Conservation (phyloP, 2,888 invertebrate species). For the Spodoptera exigua region DNA sequence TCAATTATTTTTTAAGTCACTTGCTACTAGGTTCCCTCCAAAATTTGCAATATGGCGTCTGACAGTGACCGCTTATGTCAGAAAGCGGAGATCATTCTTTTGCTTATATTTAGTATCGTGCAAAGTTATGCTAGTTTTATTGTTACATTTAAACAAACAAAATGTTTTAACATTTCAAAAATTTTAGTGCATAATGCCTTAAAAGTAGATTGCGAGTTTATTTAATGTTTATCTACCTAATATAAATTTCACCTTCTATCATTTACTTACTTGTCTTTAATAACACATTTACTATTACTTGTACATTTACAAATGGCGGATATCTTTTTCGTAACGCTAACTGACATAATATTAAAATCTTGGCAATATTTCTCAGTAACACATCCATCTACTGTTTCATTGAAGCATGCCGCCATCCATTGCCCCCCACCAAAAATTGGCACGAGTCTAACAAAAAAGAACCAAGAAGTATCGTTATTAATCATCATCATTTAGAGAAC, state of each 20-base stretch:
- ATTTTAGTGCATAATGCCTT: no score
- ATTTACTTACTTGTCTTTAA: background rate
- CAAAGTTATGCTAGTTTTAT: no score
- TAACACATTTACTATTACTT: background rate
- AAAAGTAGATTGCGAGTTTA: no score
- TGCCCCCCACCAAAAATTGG: slow-evolving; percentile 21
- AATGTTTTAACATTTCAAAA: no score
- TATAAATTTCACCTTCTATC: no score
- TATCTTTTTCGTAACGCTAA: background rate
- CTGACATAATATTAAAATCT: background rate
- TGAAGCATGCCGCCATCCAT: slow-evolving; percentile 6
- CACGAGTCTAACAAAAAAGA: slow-evolving; percentile 39
- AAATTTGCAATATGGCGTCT: slow-evolving; percentile 27
- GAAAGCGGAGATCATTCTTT: background rate
- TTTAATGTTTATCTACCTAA: no score
- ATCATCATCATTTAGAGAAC: slow-evolving; percentile 62
- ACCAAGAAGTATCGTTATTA: slow-evolving; percentile 39
- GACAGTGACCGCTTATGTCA: slow-evolving; percentile 11
- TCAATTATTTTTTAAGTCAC: slow-evolving; percentile 33
- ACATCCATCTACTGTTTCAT: slow-evolving; percentile 12
- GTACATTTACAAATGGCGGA: background rate
- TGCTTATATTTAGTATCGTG: no score
- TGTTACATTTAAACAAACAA: no score
- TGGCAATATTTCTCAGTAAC: slow-evolving; percentile 18
- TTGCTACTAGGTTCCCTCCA: slow-evolving; percentile 16